These are phyloP conservation scores for Rhyzopertha dominica DNA, from an alignment of 1,140 invertebrate genomes.

Conservation along the genomic window DNA sequence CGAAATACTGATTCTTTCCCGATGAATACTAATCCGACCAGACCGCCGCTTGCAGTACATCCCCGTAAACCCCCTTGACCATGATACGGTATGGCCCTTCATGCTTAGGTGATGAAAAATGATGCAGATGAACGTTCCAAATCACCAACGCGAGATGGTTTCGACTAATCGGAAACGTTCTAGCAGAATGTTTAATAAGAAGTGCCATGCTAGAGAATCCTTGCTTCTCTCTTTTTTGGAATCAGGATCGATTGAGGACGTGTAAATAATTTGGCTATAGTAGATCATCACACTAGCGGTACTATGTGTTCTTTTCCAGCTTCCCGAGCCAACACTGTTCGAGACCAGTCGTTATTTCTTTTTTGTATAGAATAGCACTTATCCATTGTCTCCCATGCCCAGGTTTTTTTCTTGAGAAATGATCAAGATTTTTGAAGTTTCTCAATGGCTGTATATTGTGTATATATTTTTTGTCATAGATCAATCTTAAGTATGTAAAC, in stretches of 20 bases:
- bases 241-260: constrained; percentile 42
- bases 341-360: too few relatives aligned
- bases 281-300: too few relatives aligned
- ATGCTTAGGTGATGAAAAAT: too few relatives aligned
- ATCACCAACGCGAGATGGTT: constrained; percentile 31
- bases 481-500: too few relatives aligned
- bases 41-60: too few relatives aligned
- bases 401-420: constrained; percentile 25
- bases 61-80: constrained; percentile 7
- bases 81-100: constrained; percentile 44
- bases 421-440: constrained; percentile 31
- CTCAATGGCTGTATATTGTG: constrained; percentile 35
- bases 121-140: constrained; percentile 37
- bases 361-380: too few relatives aligned
- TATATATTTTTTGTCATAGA: constrained; percentile 38
- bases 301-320: too few relatives aligned
- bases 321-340: too few relatives aligned
- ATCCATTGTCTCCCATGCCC: constrained; percentile 1
- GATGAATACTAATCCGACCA: too few relatives aligned
- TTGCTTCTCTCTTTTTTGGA: too few relatives aligned
- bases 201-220: constrained; percentile 45
- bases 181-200: constrained; percentile 21
- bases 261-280: too few relatives aligned
- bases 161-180: constrained; percentile 3
- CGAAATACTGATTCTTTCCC: too few relatives aligned